phyloP scores from a whole-genome alignment of 2,797 vertebrate genomes.

The Phataginus tetradactyla region DNA sequence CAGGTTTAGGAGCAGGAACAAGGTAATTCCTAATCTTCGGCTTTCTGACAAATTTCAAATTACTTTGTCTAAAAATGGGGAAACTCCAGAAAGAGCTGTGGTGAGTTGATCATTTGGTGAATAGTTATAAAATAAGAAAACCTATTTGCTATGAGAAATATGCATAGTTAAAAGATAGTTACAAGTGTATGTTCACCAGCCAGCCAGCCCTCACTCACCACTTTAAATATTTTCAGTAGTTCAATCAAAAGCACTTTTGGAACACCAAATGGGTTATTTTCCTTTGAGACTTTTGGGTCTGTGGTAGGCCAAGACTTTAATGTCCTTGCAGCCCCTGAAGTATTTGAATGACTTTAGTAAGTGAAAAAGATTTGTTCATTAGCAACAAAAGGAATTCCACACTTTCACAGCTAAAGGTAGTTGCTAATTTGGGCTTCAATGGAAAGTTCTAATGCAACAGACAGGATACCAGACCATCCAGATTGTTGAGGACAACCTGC shows the following conservation, averaged over 20 bases:
- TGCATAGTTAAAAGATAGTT: not conserved
- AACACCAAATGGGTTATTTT: conserved; percentile 35
- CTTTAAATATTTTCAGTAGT: conserved; percentile 12
- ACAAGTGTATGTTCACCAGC: not conserved
- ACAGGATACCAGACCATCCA: not conserved
- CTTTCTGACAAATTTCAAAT: conserved; percentile 49
- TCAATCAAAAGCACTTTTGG: conserved; percentile 58
- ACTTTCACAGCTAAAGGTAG: not conserved
- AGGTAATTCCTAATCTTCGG: not conserved
- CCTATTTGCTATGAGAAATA: not conserved
- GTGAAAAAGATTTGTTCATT: not conserved
- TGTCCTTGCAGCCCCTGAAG: not conserved
- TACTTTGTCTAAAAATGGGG: not conserved
- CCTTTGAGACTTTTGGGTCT: conserved; percentile 34
- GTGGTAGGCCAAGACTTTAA: not conserved
- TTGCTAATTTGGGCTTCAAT: not conserved
- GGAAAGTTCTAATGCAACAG: not conserved
- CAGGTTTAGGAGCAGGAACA: conserved; percentile 55
- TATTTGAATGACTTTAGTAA: not conserved
- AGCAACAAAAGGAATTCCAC: not conserved
- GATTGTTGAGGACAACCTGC: not conserved
- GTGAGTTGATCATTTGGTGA: not conserved
- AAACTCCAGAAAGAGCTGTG: not conserved
- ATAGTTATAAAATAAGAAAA: conserved; percentile 27
- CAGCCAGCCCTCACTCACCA: conserved; percentile 1